Conservation (phyloP, 2,797 vertebrate genomes). For the Falco columbarius region DNA sequence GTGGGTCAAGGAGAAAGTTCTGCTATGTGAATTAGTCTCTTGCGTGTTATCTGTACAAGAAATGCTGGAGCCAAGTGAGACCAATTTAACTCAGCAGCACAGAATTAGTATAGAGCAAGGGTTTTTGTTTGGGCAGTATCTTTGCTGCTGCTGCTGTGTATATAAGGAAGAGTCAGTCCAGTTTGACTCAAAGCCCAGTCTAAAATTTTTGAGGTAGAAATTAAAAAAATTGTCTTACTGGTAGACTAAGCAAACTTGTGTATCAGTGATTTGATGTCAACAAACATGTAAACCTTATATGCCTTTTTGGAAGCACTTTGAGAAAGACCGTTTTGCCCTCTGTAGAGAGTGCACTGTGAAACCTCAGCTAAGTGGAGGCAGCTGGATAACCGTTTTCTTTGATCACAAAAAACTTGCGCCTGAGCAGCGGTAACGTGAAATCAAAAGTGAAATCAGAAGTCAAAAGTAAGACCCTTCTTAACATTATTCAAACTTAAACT, state of each 20-base stretch:
- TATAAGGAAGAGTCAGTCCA: background rate
- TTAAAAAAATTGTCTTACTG: background rate
- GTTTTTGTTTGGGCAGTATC: background rate
- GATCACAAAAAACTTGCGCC: background rate
- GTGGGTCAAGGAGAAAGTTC: background rate
- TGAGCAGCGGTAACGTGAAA: background rate
- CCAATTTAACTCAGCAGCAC: rapidly evolving
- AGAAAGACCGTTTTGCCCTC: background rate
- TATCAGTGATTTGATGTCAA: background rate
- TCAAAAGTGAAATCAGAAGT: constrained; percentile 10
- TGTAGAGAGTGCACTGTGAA: background rate
- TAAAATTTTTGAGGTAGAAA: background rate
- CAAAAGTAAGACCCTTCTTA: background rate
- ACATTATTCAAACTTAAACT: background rate
- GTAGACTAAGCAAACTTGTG: constrained; percentile 38
- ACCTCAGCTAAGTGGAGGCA: background rate
- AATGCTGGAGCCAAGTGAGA: background rate
- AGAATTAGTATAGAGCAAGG: background rate
- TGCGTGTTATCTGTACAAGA: background rate
- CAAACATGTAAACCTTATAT: background rate
- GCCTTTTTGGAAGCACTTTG: background rate
- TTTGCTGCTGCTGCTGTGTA: background rate
- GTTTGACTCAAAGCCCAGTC: background rate
- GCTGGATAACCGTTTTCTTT: background rate
- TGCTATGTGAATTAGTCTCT: background rate